Evolutionary conservation across 2,888 invertebrate genomes (phyloP), one percentile per base, ranked within the genome.

Genomic region (Zaprionus obscuricornis): DNA sequence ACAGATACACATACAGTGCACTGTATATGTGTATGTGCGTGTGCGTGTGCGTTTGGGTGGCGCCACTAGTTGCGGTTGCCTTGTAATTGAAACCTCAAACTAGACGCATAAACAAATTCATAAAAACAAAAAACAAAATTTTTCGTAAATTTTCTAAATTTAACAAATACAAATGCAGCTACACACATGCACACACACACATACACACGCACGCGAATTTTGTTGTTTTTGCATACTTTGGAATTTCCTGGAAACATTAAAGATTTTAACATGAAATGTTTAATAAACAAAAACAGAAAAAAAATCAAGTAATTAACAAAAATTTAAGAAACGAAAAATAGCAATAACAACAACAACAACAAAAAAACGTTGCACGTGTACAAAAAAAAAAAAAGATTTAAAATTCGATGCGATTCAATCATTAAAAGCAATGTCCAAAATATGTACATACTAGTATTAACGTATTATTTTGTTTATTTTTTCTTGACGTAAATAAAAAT

Each of bases 191-290:
- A 42, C 29, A 45, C 36, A 34, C 22, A 46, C 39, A 42, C 20
- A 34, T 34, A 13, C 26, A 11, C 29, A 29, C 10, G 29, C 7
- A n/a, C n/a, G n/a, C n/a, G n/a, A n/a, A n/a, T 50, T 46, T 39
- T 46, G 27, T 42, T 58, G 16, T 52, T 58, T 70, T 66, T 40
- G 59, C 36, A 55, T 43, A 55, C 56, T 77, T 74, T 50, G 29
- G 52, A 54, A 62, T 84, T 82, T 82, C 85, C 78, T 57, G 82
- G 74, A 84, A 78, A 66, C 46, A 71, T 69, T 59, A 66, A 68
- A 64, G 36, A 50, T 58, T 58, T 63, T 60, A 56, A 20, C 17
- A 42, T 34, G 47, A 60, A 65, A 59, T 63, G 55, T 63, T 63
- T 37, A 43, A 59, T 83, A 79, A 79, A 79, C 78, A 83, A 79